Percentiles rank a stretch among this genome's conserved stretches.
These are phyloP conservation scores for Acronicta aceris DNA, from an alignment of 2,888 invertebrate species.

Conservation along the genomic window DNA sequence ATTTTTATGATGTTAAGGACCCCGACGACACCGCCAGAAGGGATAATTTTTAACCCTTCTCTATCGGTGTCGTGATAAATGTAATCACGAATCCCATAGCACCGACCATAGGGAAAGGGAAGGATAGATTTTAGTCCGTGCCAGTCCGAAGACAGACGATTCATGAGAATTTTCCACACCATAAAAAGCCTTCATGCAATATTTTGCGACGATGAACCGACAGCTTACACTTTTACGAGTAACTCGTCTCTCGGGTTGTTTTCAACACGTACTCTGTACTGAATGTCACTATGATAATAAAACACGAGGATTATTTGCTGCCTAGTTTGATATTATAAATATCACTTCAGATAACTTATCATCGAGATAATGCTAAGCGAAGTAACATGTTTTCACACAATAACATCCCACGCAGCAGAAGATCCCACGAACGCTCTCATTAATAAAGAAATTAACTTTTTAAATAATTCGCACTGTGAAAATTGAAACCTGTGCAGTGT, in stretches of 20 bases:
- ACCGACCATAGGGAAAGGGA: too few species aligned
- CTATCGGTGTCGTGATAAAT: too few species aligned
- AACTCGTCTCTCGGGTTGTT: slow-evolving; percentile 3
- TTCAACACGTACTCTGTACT: slow-evolving; percentile 11
- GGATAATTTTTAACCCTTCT: too few species aligned
- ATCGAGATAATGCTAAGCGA: slow-evolving; percentile 42
- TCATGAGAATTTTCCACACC: background rate
- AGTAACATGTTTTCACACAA: slow-evolving; percentile 54
- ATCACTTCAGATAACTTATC: slow-evolving; percentile 56
- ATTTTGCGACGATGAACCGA: too few species aligned
- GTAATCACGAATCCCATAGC: too few species aligned
- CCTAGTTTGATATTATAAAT: slow-evolving; percentile 50
- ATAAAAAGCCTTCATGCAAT: background rate
- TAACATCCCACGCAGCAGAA: slow-evolving; percentile 52
- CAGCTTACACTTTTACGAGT: background rate
- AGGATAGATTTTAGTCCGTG: too few species aligned
- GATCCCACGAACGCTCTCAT: slow-evolving; percentile 31
- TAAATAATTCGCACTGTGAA: slow-evolving; percentile 11
- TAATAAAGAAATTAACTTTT: slow-evolving; percentile 22
- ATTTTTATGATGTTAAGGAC: too few species aligned
- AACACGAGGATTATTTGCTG: slow-evolving; percentile 29
- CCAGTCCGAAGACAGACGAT: too few species aligned
- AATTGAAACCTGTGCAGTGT: slow-evolving; percentile 21
- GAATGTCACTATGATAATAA: slow-evolving; percentile 37
- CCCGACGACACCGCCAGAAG: too few species aligned